Evolutionary conservation across 1,140 invertebrate species (phyloP).

Genomic region (Drosophila dunni): DNA sequence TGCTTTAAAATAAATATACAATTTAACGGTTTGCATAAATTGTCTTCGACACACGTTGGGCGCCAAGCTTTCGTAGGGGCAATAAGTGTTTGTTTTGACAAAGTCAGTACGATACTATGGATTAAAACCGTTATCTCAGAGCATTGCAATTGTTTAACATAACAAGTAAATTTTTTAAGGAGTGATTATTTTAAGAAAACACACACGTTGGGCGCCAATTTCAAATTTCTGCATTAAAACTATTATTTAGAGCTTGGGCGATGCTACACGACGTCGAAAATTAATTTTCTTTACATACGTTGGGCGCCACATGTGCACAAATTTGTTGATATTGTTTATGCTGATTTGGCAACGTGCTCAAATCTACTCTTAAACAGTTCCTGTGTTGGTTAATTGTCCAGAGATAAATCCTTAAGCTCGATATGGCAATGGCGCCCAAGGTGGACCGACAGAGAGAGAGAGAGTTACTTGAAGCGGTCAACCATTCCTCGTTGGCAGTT

Average conservation of each 20-base stretch:
- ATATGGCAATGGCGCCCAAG: neutral
- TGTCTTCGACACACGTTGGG: constrained; percentile 8
- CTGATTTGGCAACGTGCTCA: neutral
- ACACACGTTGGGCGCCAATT: neutral
- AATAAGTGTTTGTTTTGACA: neutral
- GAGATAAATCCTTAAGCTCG: constrained; percentile 13
- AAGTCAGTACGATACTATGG: too few species aligned
- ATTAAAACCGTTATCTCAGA: too few species aligned
- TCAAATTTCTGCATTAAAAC: neutral
- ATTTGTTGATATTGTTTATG: too few species aligned
- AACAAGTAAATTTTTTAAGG: too few species aligned
- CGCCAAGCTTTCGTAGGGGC: neutral
- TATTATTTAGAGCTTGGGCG: too few species aligned
- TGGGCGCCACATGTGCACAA: neutral
- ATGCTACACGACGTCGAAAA: too few species aligned
- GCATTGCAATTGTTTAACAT: too few species aligned
- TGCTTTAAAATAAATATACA: neutral
- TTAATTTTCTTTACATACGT: neutral
- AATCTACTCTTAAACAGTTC: neutral
- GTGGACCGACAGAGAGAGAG: neutral
- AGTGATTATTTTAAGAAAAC: too few species aligned
- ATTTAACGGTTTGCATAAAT: neutral
- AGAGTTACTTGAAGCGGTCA: constrained; percentile 22
- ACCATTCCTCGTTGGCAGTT: constrained; percentile 24
- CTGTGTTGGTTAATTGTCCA: neutral